A percentile compares a stretch with the other conserved stretches of the same genome.
Evolutionary conservation across 2,113 vertebrate species (phyloP).

Genomic region (Malaclemys terrapin): DNA sequence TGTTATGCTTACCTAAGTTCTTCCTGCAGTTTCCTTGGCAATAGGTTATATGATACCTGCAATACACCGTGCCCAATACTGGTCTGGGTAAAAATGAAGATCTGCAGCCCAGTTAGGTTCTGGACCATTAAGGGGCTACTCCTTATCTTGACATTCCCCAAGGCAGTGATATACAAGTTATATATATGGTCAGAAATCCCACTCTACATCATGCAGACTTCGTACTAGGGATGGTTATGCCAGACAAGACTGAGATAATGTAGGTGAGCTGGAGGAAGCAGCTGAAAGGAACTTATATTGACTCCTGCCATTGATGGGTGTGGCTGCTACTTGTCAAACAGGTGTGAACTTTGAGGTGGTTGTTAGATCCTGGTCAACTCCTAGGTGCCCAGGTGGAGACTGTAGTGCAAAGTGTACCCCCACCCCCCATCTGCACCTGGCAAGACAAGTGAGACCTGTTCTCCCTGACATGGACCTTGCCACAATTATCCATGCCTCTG

Average conservation of each 20-base stretch:
- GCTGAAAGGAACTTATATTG: not conserved
- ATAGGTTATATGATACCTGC: not conserved
- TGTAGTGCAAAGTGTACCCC: not conserved
- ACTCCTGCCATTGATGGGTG: no score
- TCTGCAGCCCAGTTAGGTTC: not conserved
- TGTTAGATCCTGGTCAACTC: no score
- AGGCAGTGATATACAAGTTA: not conserved
- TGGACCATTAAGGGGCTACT: not conserved
- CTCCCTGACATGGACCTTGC: not conserved
- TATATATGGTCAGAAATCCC: not conserved
- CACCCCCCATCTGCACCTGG: rapidly evolving
- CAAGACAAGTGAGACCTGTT: not conserved
- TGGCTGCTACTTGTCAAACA: no score
- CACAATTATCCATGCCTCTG: not conserved
- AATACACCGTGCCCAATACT: not conserved
- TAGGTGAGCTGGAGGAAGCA: not conserved
- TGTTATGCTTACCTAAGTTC: not conserved
- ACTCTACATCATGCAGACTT: not conserved
- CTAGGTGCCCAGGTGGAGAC: no score
- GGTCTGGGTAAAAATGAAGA: not conserved
- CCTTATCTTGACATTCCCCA: not conserved
- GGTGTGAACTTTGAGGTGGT: no score
- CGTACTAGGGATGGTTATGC: not conserved
- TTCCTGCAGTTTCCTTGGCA: not conserved
- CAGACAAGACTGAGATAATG: not conserved